A percentile compares a stretch with the other conserved stretches of the same genome.
Conservation (phyloP, 2,888 invertebrate genomes). For the Serrognathus titanus region DNA sequence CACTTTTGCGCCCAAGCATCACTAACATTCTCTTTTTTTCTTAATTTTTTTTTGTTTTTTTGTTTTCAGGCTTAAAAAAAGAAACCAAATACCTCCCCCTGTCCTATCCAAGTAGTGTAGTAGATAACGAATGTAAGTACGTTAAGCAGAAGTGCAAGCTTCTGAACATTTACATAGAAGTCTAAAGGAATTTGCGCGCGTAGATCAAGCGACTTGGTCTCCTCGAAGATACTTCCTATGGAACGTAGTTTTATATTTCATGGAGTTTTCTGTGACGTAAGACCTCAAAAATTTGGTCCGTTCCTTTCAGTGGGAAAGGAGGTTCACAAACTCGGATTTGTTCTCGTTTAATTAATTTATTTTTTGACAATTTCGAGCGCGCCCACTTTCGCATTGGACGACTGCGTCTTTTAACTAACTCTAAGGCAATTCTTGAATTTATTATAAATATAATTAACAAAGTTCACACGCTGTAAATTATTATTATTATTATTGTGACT, state of each 20-base stretch:
- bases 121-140: constrained; percentile 19
- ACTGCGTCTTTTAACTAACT: too few relatives aligned
- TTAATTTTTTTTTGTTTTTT: constrained; percentile 9
- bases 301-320: background rate
- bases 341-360: background rate
- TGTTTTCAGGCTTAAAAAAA: constrained; percentile 17
- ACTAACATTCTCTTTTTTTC: constrained; percentile 2
- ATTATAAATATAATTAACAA: too few relatives aligned
- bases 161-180: constrained; percentile 19
- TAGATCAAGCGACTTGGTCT: background rate
- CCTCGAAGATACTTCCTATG: constrained; percentile 16
- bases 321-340: background rate
- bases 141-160: constrained; percentile 19
- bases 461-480: too few relatives aligned
- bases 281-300: background rate
- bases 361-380: background rate
- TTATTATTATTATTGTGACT: too few relatives aligned
- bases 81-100: constrained; percentile 18
- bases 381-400: too few relatives aligned
- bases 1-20: too few relatives aligned
- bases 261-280: constrained; percentile 12
- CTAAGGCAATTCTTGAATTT: too few relatives aligned
- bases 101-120: constrained; percentile 16
- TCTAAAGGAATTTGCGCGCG: constrained; percentile 4
- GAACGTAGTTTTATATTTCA: constrained; percentile 14